A percentile compares a stretch with the other conserved stretches of the same genome.
These are phyloP conservation scores for Monodelphis domestica DNA, from an alignment of 2,797 vertebrate species.

Conservation along the genomic window DNA sequence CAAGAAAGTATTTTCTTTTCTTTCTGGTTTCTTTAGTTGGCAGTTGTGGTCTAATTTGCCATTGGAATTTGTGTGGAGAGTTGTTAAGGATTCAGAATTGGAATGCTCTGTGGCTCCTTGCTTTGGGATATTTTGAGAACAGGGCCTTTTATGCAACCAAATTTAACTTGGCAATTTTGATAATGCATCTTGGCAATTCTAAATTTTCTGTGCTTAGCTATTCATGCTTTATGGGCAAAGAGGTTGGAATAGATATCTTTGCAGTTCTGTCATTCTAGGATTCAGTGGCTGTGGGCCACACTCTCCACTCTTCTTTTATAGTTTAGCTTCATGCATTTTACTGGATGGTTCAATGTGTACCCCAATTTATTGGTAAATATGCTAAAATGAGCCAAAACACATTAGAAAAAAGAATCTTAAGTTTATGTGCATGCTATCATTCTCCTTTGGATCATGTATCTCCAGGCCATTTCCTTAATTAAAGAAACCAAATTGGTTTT, in stretches of 20 bases:
- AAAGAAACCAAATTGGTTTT: neutral
- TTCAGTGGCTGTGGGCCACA: neutral
- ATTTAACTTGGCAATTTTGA: conserved; percentile 31
- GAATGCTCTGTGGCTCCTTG: neutral
- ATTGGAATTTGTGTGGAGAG: neutral
- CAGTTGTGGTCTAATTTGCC: neutral
- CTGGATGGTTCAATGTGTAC: conserved; percentile 8
- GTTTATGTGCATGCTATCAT: neutral
- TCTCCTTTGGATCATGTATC: neutral
- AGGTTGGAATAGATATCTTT: neutral
- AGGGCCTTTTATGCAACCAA: conserved; percentile 43
- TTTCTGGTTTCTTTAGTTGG: neutral
- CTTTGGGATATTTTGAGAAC: conserved; percentile 22
- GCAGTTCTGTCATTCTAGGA: neutral
- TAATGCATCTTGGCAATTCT: neutral
- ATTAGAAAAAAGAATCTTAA: neutral
- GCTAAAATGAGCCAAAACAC: conserved; percentile 18
- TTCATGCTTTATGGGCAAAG: neutral
- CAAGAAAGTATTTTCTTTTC: neutral
- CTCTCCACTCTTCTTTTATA: conserved; percentile 17
- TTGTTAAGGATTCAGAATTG: conserved; percentile 15
- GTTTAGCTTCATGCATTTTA: conserved; percentile 15
- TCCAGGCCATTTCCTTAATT: neutral
- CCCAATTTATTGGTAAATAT: conserved; percentile 14
- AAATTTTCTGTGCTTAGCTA: conserved; percentile 6